A percentile compares a stretch with the other conserved stretches of the same genome.
Evolutionary conservation across 2,113 vertebrate genomes (phyloP).

Genomic region (Hippopotamus amphibius): DNA sequence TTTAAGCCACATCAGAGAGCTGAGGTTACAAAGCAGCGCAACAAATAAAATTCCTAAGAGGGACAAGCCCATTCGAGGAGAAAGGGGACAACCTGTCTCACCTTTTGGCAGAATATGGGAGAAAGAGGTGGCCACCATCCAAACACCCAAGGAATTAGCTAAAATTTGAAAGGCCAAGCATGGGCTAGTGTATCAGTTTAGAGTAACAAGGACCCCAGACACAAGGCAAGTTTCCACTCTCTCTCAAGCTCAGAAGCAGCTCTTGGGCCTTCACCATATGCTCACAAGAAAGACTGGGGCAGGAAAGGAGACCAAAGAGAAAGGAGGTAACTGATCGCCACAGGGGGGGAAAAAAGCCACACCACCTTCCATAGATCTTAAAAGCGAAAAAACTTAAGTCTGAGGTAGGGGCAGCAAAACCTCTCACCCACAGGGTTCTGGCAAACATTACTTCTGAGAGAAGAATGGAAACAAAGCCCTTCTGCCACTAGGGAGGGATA

Average conservation of each 20-base stretch:
- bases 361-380: not conserved
- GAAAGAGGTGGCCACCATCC: not conserved
- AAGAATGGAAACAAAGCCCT: not conserved
- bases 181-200: not conserved
- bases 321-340: not conserved
- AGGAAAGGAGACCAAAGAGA: not conserved
- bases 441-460: conserved; percentile 22
- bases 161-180: conserved; percentile 26
- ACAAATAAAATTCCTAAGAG: conserved; percentile 6
- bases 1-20: not conserved
- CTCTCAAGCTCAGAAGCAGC: not conserved
- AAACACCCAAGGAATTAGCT: not conserved
- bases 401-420: not conserved
- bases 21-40: conserved; percentile 10
- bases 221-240: not conserved
- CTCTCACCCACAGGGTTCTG: not conserved
- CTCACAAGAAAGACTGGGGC: not conserved
- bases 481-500: not conserved
- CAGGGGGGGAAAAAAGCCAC: not conserved
- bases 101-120: not conserved
- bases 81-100: not conserved
- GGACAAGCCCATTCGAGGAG: not conserved
- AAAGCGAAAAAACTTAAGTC: not conserved
- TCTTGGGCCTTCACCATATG: not conserved
- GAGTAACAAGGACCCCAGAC: not conserved